Base-by-base conservation (phyloP, 2,888 invertebrate genomes). In the Xestia rhomboidea region DNA sequence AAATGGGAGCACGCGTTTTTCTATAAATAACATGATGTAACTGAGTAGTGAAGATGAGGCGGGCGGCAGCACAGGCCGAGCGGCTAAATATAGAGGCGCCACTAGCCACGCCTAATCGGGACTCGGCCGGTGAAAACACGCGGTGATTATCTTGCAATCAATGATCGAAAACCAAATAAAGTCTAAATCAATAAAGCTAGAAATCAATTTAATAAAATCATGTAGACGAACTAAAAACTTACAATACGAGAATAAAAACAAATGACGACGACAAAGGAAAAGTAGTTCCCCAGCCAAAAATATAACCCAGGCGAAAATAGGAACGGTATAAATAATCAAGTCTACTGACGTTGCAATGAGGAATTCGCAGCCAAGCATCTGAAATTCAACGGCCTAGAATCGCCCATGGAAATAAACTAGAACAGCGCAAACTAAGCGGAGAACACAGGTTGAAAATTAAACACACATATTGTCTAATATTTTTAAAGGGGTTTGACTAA, bases 1-100 rank as follows among this genome's bases (percentile, higher is more conserved):
- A 92, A 93, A 93, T 89, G 84, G 81, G 89, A 90, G 81, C 91
- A 84, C 83, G 77, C 78, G 70, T 78, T 41, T 63, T 84, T 92
- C 93, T 95, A 95, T 92, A 92, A 93, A 90, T 90, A 93, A 88
- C 79, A 68, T 93, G 90, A 93, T 93, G 94, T 93, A 94, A 95
- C 90, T 84, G 85, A 90, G 89, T 82, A 87, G 88, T 81, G 82
- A 82, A 82, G 79, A 85, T 80, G 85, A 75, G 88, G 86, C 88
- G 84, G 81, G 82, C 87, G 92, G 90, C 92, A 93, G 90, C 89
- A 84, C 90, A 91, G 82, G 86, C 91, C 90, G 86, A 85, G 84
- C 86, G 84, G 84, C 94, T 95, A 95, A 94, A 95, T 94, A 92
- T 95, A 95, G 93, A 90, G 92, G 91, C 91, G 93, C 83, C 83